Percentiles rank a stretch among this genome's conserved stretches.
These are phyloP conservation scores for Rhopalosiphum padi DNA, from an alignment of 1,140 invertebrate species.

Conservation along the genomic window DNA sequence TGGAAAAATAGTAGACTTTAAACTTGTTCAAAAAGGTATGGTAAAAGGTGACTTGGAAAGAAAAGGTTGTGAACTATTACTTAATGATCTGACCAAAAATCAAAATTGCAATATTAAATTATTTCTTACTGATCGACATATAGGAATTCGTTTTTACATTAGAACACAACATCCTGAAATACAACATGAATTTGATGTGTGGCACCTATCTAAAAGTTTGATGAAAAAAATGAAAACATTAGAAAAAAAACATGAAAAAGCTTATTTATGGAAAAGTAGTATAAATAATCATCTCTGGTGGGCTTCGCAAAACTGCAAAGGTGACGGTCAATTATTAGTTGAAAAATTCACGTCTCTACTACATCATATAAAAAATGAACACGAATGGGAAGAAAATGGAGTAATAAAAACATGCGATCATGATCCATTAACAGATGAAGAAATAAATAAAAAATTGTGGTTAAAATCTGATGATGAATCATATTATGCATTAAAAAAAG, in stretches of 20 bases:
- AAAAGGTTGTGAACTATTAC: constrained; percentile 17
- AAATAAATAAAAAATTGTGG: constrained; percentile 13
- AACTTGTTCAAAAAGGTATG: constrained; percentile 31
- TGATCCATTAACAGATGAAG: neutral
- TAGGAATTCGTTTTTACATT: neutral
- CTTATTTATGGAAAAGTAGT: constrained; percentile 3
- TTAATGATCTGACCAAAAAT: neutral
- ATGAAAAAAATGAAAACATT: constrained; percentile 10
- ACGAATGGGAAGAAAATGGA: constrained; percentile 39
- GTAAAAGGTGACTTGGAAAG: constrained; percentile 15
- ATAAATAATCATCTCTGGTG: constrained; percentile 9
- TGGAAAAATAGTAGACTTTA: neutral
- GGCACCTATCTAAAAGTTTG: constrained; percentile 46
- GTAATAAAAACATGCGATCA: constrained; percentile 10
- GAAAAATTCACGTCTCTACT: neutral
- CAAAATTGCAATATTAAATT: constrained; percentile 16
- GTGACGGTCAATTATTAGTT: neutral
- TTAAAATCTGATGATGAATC: no score
- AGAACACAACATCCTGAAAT: constrained; percentile 2
- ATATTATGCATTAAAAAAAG: no score
- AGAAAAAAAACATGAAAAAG: neutral
- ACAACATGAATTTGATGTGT: constrained; percentile 38
- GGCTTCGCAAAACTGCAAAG: no score
- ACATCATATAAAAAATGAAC: constrained; percentile 35
- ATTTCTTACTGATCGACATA: constrained; percentile 35